Evolutionary conservation across 2,797 vertebrate genomes (phyloP).

Genomic region (Pogoniulus pusillus): DNA sequence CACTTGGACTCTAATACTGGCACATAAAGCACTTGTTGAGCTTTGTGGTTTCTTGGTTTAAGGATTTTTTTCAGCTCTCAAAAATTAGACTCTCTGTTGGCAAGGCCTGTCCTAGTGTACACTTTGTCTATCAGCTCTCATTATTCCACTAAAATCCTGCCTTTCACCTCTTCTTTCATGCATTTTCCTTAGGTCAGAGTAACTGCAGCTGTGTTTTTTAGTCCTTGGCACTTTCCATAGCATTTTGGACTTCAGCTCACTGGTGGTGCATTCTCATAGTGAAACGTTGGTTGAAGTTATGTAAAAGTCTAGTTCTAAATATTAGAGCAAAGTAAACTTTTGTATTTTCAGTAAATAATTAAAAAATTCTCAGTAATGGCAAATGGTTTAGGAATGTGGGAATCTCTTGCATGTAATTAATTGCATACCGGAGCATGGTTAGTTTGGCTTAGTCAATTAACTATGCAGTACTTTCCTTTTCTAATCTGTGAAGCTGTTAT

Average conservation of each 20-base stretch:
- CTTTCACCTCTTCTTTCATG: not conserved
- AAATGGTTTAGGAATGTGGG: slow-evolving; percentile 13
- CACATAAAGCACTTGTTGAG: not conserved
- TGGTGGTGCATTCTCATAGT: not conserved
- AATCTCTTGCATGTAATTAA: slow-evolving; percentile 14
- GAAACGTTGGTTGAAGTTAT: not conserved
- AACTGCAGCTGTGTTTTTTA: not conserved
- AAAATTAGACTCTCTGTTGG: not conserved
- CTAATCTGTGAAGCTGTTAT: slow-evolving; percentile 6
- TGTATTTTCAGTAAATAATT: not conserved
- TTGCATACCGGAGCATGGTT: not conserved
- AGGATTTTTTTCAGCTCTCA: not conserved
- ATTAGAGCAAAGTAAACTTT: not conserved
- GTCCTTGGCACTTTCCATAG: not conserved
- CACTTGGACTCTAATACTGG: not conserved
- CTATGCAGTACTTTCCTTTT: not conserved
- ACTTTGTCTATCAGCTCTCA: not conserved
- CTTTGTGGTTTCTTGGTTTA: slow-evolving; percentile 26
- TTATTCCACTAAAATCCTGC: not conserved
- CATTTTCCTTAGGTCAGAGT: not conserved
- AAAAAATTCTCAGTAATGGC: not conserved
- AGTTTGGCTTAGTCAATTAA: not conserved
- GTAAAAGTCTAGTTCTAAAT: not conserved
- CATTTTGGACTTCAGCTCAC: not conserved
- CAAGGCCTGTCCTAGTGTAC: not conserved